These are phyloP conservation scores for Drosophila siamana DNA, from an alignment of 2,888 invertebrate genomes.

Conservation along the genomic window DNA sequence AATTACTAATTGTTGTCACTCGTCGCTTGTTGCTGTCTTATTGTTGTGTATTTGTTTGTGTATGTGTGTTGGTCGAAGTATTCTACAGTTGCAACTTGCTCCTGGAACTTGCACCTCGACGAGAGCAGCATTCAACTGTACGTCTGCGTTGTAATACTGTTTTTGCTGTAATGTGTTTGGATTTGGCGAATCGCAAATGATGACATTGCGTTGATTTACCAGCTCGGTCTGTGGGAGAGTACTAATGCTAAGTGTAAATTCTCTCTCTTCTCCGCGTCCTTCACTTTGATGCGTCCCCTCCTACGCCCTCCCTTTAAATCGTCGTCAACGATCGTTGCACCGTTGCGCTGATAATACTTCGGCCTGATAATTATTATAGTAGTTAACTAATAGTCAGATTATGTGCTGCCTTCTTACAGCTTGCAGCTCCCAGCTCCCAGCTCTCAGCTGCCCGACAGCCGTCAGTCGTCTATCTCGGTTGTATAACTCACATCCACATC, in stretches of 20 bases:
- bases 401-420: not conserved
- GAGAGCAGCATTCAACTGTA: conserved; percentile 53
- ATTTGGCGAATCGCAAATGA: conserved; percentile 50
- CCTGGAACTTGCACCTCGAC: conserved; percentile 22
- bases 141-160: conserved; percentile 59
- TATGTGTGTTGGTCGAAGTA: not conserved
- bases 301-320: conserved; percentile 1
- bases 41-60: too few species aligned
- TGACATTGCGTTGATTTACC: conserved; percentile 59
- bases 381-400: conserved; percentile 41
- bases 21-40: too few species aligned
- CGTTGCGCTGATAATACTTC: conserved; percentile 65
- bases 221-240: conserved; percentile 12
- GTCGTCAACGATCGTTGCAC: conserved; percentile 43
- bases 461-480: conserved; percentile 39
- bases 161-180: conserved; percentile 52
- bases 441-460: not conserved
- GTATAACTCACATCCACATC: conserved; percentile 42
- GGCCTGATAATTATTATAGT: conserved; percentile 65
- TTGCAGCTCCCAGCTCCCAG: not conserved
- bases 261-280: conserved; percentile 13
- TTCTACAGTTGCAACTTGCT: conserved; percentile 21
- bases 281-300: conserved; percentile 7
- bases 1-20: conserved; percentile 36
- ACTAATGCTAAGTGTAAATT: conserved; percentile 7